phyloP scores from a whole-genome alignment of 1,140 invertebrate species.

The Batillaria attramentaria region DNA sequence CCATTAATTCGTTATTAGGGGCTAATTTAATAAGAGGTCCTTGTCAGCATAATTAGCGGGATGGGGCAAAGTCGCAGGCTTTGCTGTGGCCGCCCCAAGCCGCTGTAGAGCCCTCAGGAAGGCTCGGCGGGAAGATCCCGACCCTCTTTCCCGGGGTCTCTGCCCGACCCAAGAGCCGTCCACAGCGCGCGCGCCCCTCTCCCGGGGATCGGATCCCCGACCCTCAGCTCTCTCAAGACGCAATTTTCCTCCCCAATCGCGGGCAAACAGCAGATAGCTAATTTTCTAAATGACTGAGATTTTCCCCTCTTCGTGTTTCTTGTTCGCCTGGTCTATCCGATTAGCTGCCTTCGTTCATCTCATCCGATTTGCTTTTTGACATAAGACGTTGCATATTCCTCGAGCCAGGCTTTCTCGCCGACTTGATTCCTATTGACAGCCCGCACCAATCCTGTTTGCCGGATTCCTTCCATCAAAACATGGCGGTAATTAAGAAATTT shows the following conservation, averaged over 20 bases:
- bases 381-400: slow-evolving; percentile 21
- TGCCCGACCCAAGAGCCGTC: not conserved
- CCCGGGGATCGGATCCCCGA: too few species aligned
- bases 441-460: slow-evolving; percentile 27
- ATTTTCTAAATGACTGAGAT: slow-evolving; percentile 34
- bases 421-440: not conserved
- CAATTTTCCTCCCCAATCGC: not conserved
- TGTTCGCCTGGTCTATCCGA: slow-evolving; percentile 23
- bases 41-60: slow-evolving; percentile 32
- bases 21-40: slow-evolving; percentile 51
- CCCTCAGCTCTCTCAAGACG: not conserved
- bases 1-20: slow-evolving; percentile 52
- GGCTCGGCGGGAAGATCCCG: not conserved
- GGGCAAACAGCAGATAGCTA: slow-evolving; percentile 22
- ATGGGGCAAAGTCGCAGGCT: not conserved
- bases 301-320: slow-evolving; percentile 14
- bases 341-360: slow-evolving; percentile 25
- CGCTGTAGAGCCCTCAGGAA: not conserved
- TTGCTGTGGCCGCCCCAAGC: not conserved
- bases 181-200: not conserved
- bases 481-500: slow-evolving; percentile 31
- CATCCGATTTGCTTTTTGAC: slow-evolving; percentile 27
- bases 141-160: not conserved
- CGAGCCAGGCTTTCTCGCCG: not conserved
- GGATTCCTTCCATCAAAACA: slow-evolving; percentile 22